Base-by-base conservation (phyloP, 1,140 invertebrate species). In the Chrysomallon squamiferum region DNA sequence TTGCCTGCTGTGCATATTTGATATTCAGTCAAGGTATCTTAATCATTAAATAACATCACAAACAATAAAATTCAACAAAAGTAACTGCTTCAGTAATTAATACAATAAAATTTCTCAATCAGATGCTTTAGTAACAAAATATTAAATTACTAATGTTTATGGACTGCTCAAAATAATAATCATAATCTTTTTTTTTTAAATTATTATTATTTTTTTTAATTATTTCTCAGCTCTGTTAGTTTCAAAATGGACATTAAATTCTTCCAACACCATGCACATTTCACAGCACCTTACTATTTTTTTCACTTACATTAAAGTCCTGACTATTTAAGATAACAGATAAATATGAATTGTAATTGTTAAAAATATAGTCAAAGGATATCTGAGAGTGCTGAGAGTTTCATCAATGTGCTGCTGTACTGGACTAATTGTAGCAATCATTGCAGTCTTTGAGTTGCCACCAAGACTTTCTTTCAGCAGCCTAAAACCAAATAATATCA, bases 371-470 rank as follows among this genome's bases (percentile, higher is more conserved):
- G 35, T 38, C 15, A 38, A 38, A 38, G 35, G 35, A 38, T 18
- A 96, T 18, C 95, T 88, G 38, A 96, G 87, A 0, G 95, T 96
- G 0, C 93, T 92, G 27, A 96, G 88, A 13, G 91, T 92, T 79
- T 93, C 92, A 62, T 96, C 94, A 22, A 92, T 81, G 84, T 95
- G 91, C 45, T 88, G 85, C 73, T 89, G 91, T 13, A 92, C 90
- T 11, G 94, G 93, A 43, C 79, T 87, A 79, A 88, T 86, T 84
- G 89, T 90, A 45, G 93, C 93, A 45, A 95, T 90, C 94, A 96
- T 96, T 35, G 95, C 93, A 7, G 95, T 96, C 79, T 95, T 95
- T 0, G 93, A 93, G 85, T 97, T 96, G 2, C 95, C 95, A n/a
- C 95, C 95, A 7, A 97, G 86, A 50, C 93, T 95, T 79, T 96